Percentiles rank a stretch among this genome's conserved stretches.
Evolutionary conservation across 2,888 invertebrate species (phyloP).

Genomic region (Idaea biselata): DNA sequence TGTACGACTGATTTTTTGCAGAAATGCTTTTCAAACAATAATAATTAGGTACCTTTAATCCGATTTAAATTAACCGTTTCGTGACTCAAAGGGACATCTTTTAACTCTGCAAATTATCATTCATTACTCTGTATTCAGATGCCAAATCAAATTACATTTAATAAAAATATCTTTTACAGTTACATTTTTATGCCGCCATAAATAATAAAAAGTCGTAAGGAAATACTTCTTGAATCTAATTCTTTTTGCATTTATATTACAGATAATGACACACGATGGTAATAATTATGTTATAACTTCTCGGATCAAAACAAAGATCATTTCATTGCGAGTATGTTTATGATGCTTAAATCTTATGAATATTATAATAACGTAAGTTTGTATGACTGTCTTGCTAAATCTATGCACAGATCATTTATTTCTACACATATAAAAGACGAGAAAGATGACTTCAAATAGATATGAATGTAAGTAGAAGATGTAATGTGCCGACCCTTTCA

Average conservation of each 20-base stretch:
- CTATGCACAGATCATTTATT: no score
- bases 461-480: no score
- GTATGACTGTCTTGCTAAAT: background rate
- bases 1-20: no score
- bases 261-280: background rate
- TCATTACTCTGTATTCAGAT: no score
- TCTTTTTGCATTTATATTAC: background rate
- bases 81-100: no score
- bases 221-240: constrained; percentile 2
- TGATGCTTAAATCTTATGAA: constrained; percentile 15
- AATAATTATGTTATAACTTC: constrained; percentile 4
- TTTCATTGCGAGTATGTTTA: constrained; percentile 22
- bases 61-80: no score
- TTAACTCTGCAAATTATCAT: no score
- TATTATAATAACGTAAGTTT: background rate
- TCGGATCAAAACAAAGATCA: constrained; percentile 21
- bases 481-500: no score
- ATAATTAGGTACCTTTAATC: no score
- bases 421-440: background rate
- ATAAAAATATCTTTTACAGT: background rate
- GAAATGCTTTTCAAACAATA: no score
- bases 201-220: constrained; percentile 2
- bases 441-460: no score
- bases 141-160: background rate
- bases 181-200: background rate